Percentiles rank a stretch among this genome's conserved stretches.
Evolutionary conservation across 2,113 vertebrate genomes (phyloP).

Genomic region (Nyctereutes procyonoides): DNA sequence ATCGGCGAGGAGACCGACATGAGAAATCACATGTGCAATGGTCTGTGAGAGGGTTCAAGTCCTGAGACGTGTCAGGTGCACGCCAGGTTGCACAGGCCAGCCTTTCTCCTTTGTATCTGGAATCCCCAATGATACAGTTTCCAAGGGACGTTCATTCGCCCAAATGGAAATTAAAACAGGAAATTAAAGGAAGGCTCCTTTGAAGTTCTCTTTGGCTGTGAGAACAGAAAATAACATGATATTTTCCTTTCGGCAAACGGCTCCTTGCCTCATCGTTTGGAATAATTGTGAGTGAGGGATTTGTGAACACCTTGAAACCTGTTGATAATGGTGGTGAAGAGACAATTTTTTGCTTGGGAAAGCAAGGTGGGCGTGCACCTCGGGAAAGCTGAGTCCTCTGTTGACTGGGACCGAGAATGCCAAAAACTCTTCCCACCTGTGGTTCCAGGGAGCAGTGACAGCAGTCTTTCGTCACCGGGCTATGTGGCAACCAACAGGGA

Average conservation of each 20-base stretch:
- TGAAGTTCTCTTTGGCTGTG: slow-evolving; percentile 41
- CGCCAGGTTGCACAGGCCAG: neutral
- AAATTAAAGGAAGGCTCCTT: slow-evolving; percentile 29
- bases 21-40: neutral
- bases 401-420: neutral
- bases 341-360: neutral
- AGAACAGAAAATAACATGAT: slow-evolving; percentile 54
- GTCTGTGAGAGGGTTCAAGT: neutral
- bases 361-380: neutral
- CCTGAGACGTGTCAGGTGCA: too few relatives aligned
- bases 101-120: neutral
- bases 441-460: neutral
- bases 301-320: slow-evolving; percentile 22
- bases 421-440: neutral
- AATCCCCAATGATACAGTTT: neutral
- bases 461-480: neutral
- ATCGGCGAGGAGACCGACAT: accelerated
- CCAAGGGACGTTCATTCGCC: neutral
- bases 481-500: neutral
- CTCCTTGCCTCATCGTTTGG: neutral
- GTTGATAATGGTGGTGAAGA: neutral
- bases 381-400: neutral
- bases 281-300: neutral
- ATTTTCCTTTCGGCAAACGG: slow-evolving; percentile 48
- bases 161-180: slow-evolving; percentile 62